Evolutionary conservation across 2,888 invertebrate genomes (phyloP), one percentile per base, ranked within the genome.

Genomic region (Schrankia costaestrigalis): DNA sequence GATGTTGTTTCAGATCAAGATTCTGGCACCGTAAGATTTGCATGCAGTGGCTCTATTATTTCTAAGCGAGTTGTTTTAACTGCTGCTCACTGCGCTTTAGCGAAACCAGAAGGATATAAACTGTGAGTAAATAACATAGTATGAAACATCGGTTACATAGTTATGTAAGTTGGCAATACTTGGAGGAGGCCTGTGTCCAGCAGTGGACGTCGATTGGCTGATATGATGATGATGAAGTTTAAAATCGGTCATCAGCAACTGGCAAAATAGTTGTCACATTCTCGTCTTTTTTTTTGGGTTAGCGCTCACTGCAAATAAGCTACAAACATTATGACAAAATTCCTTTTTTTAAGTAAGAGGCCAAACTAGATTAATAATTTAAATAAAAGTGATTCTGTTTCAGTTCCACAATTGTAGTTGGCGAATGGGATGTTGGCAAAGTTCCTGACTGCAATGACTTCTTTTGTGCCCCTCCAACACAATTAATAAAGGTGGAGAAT

Each of bases 51-150:
- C 1, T 92, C 93, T 0, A 93, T 95, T 11, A 90, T 95, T 32
- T 85, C 89, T 1, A 87, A 85, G 38, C 81, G 89, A 21, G 81
- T 91, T 0, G 88, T 95, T 21, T 71, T 95, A 18, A 94, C 94
- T 0, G 94, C 95, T 0, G 94, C 94, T 0, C 94, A 94, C 61
- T 95, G 95, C 65, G 94, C 94, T 1, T 71, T 94, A 31, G 94
- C 94, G 0, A 93, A 93, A 66, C 92, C 93, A 6, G 91, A 93
- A 31, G 92, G 92, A 53, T 94, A 92, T 64, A 92, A 93, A 75
- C 72, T 95, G 94, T 94, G 81, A 90, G 92, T 89, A 46, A 13
- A 9, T 2, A 4, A 3, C 11, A 5, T 21, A 7, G 6, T 21
- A 7, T 21, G 3, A 17, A 5, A 17, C 7, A 5, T 17, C 7